These are phyloP conservation scores for Cotesia chilonis DNA, from an alignment of 1,140 invertebrate genomes.

Conservation along the genomic window DNA sequence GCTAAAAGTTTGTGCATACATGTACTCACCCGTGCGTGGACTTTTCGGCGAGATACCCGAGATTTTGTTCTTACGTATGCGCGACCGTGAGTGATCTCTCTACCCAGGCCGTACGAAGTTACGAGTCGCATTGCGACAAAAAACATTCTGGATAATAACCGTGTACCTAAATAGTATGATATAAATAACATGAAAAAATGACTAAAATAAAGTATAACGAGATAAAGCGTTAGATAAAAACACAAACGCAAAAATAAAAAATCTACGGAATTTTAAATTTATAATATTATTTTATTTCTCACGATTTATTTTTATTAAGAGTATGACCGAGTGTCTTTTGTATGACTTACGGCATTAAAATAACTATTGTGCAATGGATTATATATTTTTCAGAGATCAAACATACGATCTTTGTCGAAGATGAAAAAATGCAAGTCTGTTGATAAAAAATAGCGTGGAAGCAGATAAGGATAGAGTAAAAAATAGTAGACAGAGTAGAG, in stretches of 20 bases:
- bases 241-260: neutral
- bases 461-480: neutral
- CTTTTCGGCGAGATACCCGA: neutral
- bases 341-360: too few relatives aligned
- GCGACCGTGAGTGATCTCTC: conserved; percentile 20
- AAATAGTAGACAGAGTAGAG: too few relatives aligned
- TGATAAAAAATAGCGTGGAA: neutral
- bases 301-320: too few relatives aligned
- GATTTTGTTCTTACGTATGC: neutral
- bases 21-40: too few relatives aligned
- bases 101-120: conserved; percentile 8
- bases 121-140: conserved; percentile 15
- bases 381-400: conserved; percentile 14
- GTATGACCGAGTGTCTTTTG: too few relatives aligned
- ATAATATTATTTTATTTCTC: neutral
- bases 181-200: neutral
- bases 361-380: conserved; percentile 13
- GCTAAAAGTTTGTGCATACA: too few relatives aligned
- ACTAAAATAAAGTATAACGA: neutral
- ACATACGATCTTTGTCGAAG: neutral
- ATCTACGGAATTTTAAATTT: neutral
- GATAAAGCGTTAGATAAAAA: neutral
- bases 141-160: neutral
- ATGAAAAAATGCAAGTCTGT: neutral
- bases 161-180: neutral